Evolutionary conservation across 2,113 vertebrate species (phyloP).

Genomic region (Speoplatyrhinus poulsoni): DNA sequence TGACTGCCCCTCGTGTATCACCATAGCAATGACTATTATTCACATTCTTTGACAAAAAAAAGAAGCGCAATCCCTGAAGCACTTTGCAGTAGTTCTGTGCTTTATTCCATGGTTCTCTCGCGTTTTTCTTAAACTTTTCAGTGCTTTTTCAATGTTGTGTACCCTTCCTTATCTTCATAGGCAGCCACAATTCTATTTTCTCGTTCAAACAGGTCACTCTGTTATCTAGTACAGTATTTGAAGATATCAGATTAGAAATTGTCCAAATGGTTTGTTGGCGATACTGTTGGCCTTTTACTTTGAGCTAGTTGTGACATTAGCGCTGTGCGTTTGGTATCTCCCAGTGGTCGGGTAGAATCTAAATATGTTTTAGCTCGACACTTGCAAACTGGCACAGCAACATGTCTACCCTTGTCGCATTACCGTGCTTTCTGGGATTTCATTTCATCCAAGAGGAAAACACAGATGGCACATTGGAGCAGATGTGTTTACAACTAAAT

Average conservation of each 20-base stretch:
- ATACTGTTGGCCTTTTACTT: constrained; percentile 32
- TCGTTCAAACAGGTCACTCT: neutral
- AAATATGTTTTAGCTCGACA: constrained; percentile 55
- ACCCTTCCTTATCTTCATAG: neutral
- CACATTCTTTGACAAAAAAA: constrained; percentile 16
- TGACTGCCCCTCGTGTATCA: constrained; percentile 20
- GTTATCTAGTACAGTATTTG: neutral
- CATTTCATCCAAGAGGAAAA: constrained; percentile 49
- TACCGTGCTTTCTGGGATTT: constrained; percentile 55
- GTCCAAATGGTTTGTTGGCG: constrained; percentile 35
- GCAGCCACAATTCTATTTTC: neutral
- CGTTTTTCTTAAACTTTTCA: neutral
- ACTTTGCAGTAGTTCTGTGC: constrained; percentile 10
- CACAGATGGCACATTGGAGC: constrained; percentile 64
- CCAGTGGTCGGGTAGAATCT: constrained; percentile 50
- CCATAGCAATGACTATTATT: constrained; percentile 9
- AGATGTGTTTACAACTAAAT: constrained; percentile 65
- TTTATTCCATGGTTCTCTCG: neutral
- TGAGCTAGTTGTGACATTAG: constrained; percentile 43
- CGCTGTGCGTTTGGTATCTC: constrained; percentile 47
- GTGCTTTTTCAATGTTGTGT: neutral
- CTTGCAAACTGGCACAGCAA: constrained; percentile 46
- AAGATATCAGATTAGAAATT: constrained; percentile 29
- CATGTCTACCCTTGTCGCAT: constrained; percentile 56
- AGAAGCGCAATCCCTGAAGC: neutral